Base-by-base conservation (phyloP, 2,888 invertebrate genomes). In the Drosophila rubida region DNA sequence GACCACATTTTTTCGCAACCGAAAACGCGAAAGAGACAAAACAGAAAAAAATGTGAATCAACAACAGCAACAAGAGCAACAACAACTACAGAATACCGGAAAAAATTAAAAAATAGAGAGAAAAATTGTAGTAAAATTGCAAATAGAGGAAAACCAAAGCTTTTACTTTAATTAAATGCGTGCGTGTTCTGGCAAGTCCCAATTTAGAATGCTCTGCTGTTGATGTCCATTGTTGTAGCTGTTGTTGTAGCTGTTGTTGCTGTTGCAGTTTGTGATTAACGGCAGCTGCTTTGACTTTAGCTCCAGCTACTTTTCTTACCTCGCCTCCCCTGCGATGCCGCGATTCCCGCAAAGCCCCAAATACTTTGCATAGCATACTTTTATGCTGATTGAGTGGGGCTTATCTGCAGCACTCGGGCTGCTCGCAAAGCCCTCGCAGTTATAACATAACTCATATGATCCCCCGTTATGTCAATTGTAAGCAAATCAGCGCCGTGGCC, bases 111-210 rank as follows among this genome's bases (percentile, higher is more conserved):
- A 69, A 62, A 51, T 39, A 27, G 59, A 25, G 27, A 25, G 42
- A 35, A 44, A 27, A 16, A 50, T 37, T 53, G 64, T 63, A 63
- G 60, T 35, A 61, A 49, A 65, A 53, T 50, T 35, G 41, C n/a
- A 55, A 58, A 58, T 35, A 19, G 45, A 41, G 57, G 35, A 60
- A 63, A 83, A 68, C 57, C 83, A 74, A 83, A 71, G 82, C 82
- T 82, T 86, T 82, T 82, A 82, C 86, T 82, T 86, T 82, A 86
- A 82, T 82, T 82, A 82, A 82, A 86, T 82, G 86, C 83, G 82
- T 83, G 82, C 82, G 82, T 82, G 86, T 64, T 75, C 55, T 46
- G 53, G 77, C 55, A 75, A 81, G 65, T 77, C 48, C 61, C 77
- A 84, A 77, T 81, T 84, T 79, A 79, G 79, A 77, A 69, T 75